Conservation (phyloP, 2,888 invertebrate species). For the Nezara viridula region DNA sequence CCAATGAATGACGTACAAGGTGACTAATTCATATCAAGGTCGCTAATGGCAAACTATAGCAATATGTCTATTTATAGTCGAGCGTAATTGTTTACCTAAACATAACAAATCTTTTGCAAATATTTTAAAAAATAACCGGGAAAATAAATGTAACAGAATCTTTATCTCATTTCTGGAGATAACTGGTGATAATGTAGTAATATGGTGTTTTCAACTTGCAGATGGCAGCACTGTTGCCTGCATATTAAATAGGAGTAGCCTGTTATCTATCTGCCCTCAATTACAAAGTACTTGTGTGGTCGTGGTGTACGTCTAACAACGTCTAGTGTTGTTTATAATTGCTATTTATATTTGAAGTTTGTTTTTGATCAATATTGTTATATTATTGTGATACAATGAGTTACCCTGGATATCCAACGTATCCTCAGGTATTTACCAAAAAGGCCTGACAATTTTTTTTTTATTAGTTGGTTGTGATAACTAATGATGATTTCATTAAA, state of each 20-base stretch:
- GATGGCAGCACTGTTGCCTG: conserved; percentile 1
- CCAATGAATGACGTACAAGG: background rate
- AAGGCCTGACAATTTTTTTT: background rate
- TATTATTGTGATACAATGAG: conserved; percentile 57
- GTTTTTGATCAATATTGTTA: background rate
- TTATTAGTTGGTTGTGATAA: background rate
- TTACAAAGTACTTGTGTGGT: background rate
- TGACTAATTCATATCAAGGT: conserved; percentile 21
- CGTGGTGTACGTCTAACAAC: background rate
- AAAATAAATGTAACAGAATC: background rate
- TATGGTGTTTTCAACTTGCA: background rate
- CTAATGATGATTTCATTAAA: background rate
- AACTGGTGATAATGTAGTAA: background rate
- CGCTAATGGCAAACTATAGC: background rate
- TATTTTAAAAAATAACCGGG: background rate
- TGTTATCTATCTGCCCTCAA: background rate
- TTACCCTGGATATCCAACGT: conserved; percentile 62
- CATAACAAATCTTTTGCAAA: background rate
- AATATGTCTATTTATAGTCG: background rate
- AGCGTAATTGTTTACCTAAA: background rate
- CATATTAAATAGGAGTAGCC: conserved; percentile 3
- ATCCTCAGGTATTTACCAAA: conserved; percentile 58
- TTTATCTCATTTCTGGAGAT: background rate
- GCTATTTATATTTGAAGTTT: background rate
- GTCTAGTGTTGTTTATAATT: background rate